Conservation (phyloP, 1,140 invertebrate genomes). For the Yoshiicerus persimilis region DNA sequence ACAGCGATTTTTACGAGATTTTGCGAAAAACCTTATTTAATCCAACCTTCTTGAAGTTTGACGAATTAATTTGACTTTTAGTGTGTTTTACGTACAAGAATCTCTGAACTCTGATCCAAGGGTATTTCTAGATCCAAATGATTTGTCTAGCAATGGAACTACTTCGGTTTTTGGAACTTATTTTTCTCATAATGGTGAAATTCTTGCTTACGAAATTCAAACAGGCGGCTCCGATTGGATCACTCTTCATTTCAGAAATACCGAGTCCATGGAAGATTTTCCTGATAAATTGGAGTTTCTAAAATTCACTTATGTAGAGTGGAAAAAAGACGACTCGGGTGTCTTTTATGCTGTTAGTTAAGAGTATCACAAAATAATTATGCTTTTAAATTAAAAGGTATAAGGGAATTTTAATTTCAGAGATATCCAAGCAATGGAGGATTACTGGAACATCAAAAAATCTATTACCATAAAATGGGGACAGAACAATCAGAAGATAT, state of each 20-base stretch:
- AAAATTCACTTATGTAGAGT: constrained; percentile 85
- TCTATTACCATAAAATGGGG: neutral
- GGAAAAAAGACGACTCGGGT: constrained; percentile 92
- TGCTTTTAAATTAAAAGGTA: too few relatives aligned
- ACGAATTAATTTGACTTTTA: neutral
- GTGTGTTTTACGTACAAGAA: constrained; percentile 86
- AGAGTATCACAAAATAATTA: too few relatives aligned
- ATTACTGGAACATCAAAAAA: neutral
- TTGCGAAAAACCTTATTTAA: neutral
- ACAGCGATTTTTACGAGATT: too few relatives aligned
- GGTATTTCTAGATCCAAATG: constrained; percentile 93
- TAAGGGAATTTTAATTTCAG: neutral
- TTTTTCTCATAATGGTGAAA: constrained; percentile 67
- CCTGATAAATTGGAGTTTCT: constrained; percentile 84
- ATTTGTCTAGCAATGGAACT: constrained; percentile 65
- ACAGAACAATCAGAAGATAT: neutral
- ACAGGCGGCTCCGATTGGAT: constrained; percentile 94
- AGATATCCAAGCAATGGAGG: neutral
- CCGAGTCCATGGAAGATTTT: constrained; percentile 77
- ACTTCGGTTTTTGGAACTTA: neutral
- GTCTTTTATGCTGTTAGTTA: constrained; percentile 72
- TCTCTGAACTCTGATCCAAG: constrained; percentile 71
- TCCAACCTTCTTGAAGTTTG: neutral
- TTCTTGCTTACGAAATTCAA: constrained; percentile 87
- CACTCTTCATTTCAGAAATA: constrained; percentile 79